Conservation (phyloP, 2,113 vertebrate genomes). For the Poeciliopsis turrubarensis region DNA sequence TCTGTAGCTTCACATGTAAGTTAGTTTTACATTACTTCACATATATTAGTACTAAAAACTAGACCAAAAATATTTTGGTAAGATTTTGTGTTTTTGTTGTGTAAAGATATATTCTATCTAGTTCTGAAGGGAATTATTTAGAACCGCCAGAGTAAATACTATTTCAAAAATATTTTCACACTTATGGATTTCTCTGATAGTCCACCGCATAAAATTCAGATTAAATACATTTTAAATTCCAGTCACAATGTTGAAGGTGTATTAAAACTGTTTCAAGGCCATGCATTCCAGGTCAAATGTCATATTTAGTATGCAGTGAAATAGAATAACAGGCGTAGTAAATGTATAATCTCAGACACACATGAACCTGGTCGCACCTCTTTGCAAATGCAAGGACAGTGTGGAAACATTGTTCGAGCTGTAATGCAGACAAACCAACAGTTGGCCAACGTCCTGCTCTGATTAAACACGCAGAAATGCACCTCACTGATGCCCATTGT, state of each 20-base stretch:
- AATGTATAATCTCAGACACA: background rate
- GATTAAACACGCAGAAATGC: constrained; percentile 48
- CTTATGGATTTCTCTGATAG: no score
- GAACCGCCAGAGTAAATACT: background rate
- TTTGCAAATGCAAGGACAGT: background rate
- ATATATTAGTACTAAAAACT: no score
- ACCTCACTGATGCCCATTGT: constrained; percentile 66
- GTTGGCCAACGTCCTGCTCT: constrained; percentile 61
- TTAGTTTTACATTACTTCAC: no score
- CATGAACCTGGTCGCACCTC: background rate
- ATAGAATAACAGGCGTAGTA: background rate
- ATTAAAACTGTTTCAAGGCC: background rate
- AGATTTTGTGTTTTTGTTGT: no score
- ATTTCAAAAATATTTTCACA: background rate
- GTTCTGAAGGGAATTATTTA: no score
- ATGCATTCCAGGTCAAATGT: background rate
- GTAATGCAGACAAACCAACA: constrained; percentile 58
- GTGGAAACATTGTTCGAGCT: constrained; percentile 41
- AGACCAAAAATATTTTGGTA: no score
- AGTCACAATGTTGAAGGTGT: background rate
- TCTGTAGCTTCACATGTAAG: no score
- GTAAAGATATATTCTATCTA: no score
- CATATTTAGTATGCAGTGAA: background rate
- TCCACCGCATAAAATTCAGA: background rate
- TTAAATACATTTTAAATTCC: background rate